phyloP scores from a whole-genome alignment of 2,797 vertebrate species.

The Tachyglossus aculeatus region DNA sequence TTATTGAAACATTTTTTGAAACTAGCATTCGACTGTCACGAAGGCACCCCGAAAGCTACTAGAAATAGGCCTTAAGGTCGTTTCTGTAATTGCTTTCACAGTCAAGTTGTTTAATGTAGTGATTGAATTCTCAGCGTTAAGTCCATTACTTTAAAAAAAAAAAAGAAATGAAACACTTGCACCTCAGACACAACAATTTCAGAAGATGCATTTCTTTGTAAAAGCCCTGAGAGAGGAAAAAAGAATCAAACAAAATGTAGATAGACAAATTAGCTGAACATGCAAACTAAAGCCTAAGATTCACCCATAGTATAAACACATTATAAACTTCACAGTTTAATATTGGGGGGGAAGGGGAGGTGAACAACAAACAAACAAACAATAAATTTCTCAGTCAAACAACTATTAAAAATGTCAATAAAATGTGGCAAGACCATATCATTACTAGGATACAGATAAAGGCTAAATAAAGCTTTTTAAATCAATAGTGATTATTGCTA shows the following conservation, averaged over 20 bases:
- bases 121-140: slow-evolving; percentile 83
- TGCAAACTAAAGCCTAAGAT: slow-evolving; percentile 93
- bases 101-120: slow-evolving; percentile 96
- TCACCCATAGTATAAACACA: slow-evolving; percentile 94
- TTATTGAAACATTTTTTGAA: slow-evolving; percentile 62
- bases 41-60: slow-evolving; percentile 52
- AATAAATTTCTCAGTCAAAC: slow-evolving; percentile 77
- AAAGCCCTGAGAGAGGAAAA: slow-evolving; percentile 94
- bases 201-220: slow-evolving; percentile 73
- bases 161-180: slow-evolving; percentile 71
- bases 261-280: slow-evolving; percentile 90
- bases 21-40: slow-evolving; percentile 61
- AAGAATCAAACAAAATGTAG: slow-evolving; percentile 78
- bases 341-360: slow-evolving; percentile 60
- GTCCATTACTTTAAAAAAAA: slow-evolving; percentile 67
- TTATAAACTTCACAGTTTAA: slow-evolving; percentile 96
- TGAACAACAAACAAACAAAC: slow-evolving; percentile 70
- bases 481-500: slow-evolving; percentile 90
- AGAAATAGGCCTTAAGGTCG: slow-evolving; percentile 31
- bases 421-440: slow-evolving; percentile 81
- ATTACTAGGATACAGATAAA: slow-evolving; percentile 80
- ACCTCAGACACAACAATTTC: slow-evolving; percentile 84
- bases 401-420: slow-evolving; percentile 79
- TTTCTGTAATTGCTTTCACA: slow-evolving; percentile 81
- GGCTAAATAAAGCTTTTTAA: slow-evolving; percentile 95